phyloP scores from a whole-genome alignment of 2,888 invertebrate genomes.

The Electrophaes corylata region DNA sequence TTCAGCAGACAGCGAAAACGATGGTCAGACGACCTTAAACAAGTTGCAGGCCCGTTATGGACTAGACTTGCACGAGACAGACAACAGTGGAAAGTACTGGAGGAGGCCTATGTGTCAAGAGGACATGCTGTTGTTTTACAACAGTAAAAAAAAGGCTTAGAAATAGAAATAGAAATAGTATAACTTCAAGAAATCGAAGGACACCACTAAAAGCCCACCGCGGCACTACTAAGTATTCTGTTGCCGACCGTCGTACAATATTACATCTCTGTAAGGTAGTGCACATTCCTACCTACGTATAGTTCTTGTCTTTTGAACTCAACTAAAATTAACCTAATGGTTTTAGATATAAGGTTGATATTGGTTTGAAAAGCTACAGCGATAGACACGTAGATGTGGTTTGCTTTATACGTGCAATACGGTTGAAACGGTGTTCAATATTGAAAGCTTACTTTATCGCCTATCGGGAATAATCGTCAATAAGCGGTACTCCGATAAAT shows the following conservation, averaged over 20 bases:
- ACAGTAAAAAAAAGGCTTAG: too few species aligned
- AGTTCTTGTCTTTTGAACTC: neutral
- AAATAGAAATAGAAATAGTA: too few species aligned
- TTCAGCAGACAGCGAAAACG: too few species aligned
- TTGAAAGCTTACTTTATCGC: constrained; percentile 7
- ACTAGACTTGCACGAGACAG: too few species aligned
- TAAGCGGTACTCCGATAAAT: constrained; percentile 6
- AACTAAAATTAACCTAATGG: neutral
- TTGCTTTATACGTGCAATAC: constrained; percentile 1
- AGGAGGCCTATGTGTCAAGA: too few species aligned
- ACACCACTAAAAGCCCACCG: neutral
- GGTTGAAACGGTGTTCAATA: constrained; percentile 5
- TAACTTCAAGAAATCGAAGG: neutral
- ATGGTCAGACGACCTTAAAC: too few species aligned
- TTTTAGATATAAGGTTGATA: neutral
- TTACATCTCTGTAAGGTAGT: neutral
- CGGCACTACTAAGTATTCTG: constrained; percentile 3
- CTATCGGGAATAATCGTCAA: constrained; percentile 9
- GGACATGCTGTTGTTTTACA: too few species aligned
- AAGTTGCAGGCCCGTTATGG: too few species aligned
- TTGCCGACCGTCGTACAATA: constrained; percentile 2
- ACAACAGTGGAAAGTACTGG: too few species aligned
- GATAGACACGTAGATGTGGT: neutral
- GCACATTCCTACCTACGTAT: neutral
- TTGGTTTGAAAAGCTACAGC: neutral